These are phyloP conservation scores for Tinea pellionella DNA, from an alignment of 2,888 invertebrate species.

Conservation along the genomic window DNA sequence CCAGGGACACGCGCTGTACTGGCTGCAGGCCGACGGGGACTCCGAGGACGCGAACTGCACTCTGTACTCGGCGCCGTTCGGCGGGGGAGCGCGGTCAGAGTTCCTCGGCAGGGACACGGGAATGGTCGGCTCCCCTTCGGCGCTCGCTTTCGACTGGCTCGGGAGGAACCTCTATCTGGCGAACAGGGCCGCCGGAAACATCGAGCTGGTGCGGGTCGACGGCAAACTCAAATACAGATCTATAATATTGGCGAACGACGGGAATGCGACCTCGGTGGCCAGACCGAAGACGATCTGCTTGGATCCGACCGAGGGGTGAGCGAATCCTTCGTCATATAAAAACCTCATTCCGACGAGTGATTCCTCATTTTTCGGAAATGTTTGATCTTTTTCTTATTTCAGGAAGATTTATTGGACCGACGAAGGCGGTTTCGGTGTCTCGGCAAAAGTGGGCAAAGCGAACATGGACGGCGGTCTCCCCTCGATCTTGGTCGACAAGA, in stretches of 20 bases:
- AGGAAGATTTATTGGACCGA: conserved; percentile 96
- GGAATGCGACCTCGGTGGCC: conserved; percentile 85
- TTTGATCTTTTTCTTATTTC: conserved; percentile 27
- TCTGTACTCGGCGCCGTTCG: conserved; percentile 84
- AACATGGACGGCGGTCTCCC: conserved; percentile 94
- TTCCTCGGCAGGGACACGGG: conserved; percentile 86
- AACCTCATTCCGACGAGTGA: not conserved
- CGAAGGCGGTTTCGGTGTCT: conserved; percentile 90
- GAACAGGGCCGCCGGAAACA: conserved; percentile 88
- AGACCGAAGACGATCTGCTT: conserved; percentile 88
- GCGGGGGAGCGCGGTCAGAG: conserved; percentile 85
- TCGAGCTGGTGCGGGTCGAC: conserved; percentile 89
- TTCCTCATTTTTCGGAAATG: too few species aligned
- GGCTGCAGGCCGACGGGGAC: conserved; percentile 73
- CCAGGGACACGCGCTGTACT: conserved; percentile 84
- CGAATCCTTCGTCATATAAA: conserved; percentile 18
- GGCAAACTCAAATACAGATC: conserved; percentile 86
- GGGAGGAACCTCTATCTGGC: conserved; percentile 95
- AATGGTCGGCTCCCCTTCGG: conserved; percentile 90
- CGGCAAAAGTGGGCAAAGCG: conserved; percentile 88
- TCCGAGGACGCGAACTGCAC: conserved; percentile 86
- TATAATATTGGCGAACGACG: conserved; percentile 90
- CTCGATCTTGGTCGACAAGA: conserved; percentile 75
- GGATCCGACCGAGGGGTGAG: conserved; percentile 91
- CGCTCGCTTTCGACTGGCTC: conserved; percentile 96